Evolutionary conservation across 2,888 invertebrate genomes (phyloP), one percentile per base, ranked within the genome.

Genomic region (Escarpia spicata): DNA sequence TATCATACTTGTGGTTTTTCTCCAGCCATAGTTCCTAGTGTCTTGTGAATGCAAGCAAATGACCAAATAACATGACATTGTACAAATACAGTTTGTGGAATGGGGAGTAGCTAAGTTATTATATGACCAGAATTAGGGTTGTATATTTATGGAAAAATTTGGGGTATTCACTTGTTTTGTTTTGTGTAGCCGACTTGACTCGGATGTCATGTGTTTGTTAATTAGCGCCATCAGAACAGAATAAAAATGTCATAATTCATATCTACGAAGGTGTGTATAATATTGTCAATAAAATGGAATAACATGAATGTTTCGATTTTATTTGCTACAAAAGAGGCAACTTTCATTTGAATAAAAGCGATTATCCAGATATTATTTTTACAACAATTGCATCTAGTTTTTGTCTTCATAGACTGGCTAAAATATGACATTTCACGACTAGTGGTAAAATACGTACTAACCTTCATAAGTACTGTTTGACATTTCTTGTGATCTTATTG

Each of bases 91-190:
- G 19, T 19, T 75, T 75, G 26, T 19, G 26, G n/a, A n/a, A 75
- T 6, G 3, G 26, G 75, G 75, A 75, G 75, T 75, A 26, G 75
- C 26, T 75, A 75, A 75, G 75, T 75, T 75, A 75, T 75, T 75
- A 75, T 75, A 75, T 26, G 6, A 75, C 75, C 75, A 75, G n/a
- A 75, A 26, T 75, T 75, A 75, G 75, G 75, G 26, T 75, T 75
- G 75, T 75, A 75, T 75, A 75, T 75, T 75, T 75, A 75, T 75
- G 75, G 75, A 75, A 75, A 52, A 75, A 75, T 75, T 75, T 26
- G 0, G 3, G 75, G 75, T 75, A 75, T n/a, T 26, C 75, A 75
- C 19, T n/a, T 75, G n/a, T n/a, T 26, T 75, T 75, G 19, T 19
- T 75, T 75, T 75, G 75, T 75, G 75, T 75, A 75, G n/a, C 19